phyloP scores from a whole-genome alignment of 2,797 vertebrate species.

The Rousettus madagascariensis region DNA sequence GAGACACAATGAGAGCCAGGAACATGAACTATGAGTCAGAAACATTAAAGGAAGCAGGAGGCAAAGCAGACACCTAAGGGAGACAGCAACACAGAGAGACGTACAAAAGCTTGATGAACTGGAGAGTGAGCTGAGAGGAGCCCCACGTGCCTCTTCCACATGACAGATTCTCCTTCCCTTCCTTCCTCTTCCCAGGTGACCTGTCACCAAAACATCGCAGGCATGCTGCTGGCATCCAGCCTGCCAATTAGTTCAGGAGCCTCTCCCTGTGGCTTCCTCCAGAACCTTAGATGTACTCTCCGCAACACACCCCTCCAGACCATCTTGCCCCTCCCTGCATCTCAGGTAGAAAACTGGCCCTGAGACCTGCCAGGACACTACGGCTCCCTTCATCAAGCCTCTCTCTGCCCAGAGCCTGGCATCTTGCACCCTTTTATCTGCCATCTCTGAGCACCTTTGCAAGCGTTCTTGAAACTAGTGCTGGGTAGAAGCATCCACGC shows the following conservation, averaged over 20 bases:
- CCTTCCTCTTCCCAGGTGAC: conserved; percentile 54
- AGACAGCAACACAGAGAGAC: not conserved
- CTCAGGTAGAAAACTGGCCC: not conserved
- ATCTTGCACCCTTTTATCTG: conserved; percentile 30
- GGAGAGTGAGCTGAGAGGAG: not conserved
- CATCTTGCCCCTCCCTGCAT: not conserved
- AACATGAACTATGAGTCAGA: not conserved
- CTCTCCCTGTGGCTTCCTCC: conserved; percentile 57
- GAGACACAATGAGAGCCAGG: not conserved
- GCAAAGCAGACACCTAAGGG: not conserved
- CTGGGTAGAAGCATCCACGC: not conserved
- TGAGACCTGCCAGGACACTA: not conserved
- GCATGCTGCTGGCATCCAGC: conserved; percentile 63
- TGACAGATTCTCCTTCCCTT: conserved; percentile 4
- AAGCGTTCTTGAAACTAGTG: conserved; percentile 24
- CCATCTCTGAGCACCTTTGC: conserved; percentile 8
- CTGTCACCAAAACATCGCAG: conserved; percentile 46
- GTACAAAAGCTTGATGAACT: conserved; percentile 33
- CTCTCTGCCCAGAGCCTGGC: not conserved
- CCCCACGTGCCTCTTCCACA: not conserved
- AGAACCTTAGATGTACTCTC: not conserved
- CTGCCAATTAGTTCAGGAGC: conserved; percentile 30
- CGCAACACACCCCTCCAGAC: not conserved
- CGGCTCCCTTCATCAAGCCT: not conserved
- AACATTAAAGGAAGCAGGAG: not conserved